Evolutionary conservation across 2,797 vertebrate species (phyloP), one percentile per base, ranked within the genome.

Genomic region (Microhierax caerulescens): DNA sequence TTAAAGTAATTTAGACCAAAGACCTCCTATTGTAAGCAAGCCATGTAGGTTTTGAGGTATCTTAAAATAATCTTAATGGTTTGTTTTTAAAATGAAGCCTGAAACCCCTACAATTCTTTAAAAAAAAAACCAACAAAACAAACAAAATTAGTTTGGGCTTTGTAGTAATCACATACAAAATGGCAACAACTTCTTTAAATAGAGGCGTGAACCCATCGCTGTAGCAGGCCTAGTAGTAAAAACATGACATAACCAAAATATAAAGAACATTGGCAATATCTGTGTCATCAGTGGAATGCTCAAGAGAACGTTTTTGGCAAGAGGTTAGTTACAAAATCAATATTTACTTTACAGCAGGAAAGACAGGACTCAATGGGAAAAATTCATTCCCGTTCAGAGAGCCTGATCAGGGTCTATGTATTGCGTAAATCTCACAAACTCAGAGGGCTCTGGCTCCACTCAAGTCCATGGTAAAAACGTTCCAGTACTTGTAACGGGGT

Each of bases 321-420:
- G 48, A 80, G 67, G 65, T 88, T 79, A 64, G 65, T 43, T 73
- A 61, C 65, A 96, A 69, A 59, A 88, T 89, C 94, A 93, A 78
- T 96, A 79, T 93, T 95, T 95, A 64, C 70, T 75, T 47, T 64
- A n/a, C 36, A 81, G 50, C 74, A 75, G 61, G 51, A 74, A 82
- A 78, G 73, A 22, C 32, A 5, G 25, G 27, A 17, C 34, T 70
- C 30, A 20, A 21, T 22, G 53, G 68, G 69, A 27, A 95, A 75
- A 86, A 60, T 9, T 16, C 36, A 10, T 14, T 25, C 56, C 13
- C 14, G 21, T 43, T 14, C 56, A 48, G 90, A 73, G 30, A 30
- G n/a, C 34, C 85, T 41, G 85, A 41, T 17, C 54, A 30, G 45
- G 32, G 57, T 6, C 75, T 43, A 20, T 9, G 0, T 2, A 18